A percentile compares a stretch with the other conserved stretches of the same genome.
These are phyloP conservation scores for Drosophila paramelanica DNA, from an alignment of 2,888 invertebrate species.

Conservation along the genomic window DNA sequence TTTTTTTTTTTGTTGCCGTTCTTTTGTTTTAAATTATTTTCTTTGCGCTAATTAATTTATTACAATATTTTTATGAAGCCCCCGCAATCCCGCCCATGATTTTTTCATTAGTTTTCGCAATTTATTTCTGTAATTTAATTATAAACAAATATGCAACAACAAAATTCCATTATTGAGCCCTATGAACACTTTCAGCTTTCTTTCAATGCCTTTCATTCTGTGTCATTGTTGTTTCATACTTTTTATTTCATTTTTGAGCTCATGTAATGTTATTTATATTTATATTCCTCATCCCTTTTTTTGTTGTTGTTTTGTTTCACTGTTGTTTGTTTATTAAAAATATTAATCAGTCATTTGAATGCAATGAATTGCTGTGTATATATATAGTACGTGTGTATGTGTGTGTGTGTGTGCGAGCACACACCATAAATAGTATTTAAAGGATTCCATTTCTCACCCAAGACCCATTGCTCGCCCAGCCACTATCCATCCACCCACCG, in stretches of 20 bases:
- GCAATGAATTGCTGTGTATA: conserved; percentile 75
- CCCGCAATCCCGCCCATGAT: conserved; percentile 7
- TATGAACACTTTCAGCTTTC: conserved; percentile 53
- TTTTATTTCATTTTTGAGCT: conserved; percentile 19
- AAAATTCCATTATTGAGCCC: conserved; percentile 39
- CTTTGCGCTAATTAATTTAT: conserved; percentile 73
- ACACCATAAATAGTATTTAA: conserved; percentile 48
- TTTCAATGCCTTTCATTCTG: conserved; percentile 35
- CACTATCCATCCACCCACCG: neutral
- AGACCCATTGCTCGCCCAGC: neutral
- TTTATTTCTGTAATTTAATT: conserved; percentile 65
- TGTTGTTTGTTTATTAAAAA: conserved; percentile 75
- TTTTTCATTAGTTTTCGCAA: conserved; percentile 30
- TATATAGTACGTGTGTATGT: conserved; percentile 12
- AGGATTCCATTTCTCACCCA: conserved; percentile 19
- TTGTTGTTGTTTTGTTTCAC: conserved; percentile 22
- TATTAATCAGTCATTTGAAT: conserved; percentile 83
- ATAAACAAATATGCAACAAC: conserved; percentile 72
- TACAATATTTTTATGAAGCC: conserved; percentile 67
- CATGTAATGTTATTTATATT: conserved; percentile 32
- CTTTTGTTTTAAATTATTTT: conserved; percentile 56
- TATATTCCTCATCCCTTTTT: conserved; percentile 27
- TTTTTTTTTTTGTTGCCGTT: conserved; percentile 10
- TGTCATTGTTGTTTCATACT: neutral
- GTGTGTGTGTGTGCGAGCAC: conserved; percentile 15